Conservation (phyloP, 1,140 invertebrate species). For the Cotesia chilonis region DNA sequence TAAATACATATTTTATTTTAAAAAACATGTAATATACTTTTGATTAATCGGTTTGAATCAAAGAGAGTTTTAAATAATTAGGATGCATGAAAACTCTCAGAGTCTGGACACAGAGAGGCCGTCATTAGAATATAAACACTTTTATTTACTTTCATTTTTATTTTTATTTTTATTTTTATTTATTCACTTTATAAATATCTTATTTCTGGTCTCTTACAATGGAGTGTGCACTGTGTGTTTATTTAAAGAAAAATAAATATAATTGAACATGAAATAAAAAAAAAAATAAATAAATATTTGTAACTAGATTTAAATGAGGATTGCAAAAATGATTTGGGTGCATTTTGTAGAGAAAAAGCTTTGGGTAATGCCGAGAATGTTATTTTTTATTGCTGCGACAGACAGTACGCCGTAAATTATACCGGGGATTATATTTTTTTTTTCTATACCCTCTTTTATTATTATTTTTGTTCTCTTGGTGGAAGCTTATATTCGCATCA, state of each 20-base stretch:
- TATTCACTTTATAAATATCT: constrained; percentile 44
- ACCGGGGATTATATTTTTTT: constrained; percentile 16
- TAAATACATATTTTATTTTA: constrained; percentile 9
- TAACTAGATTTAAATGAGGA: constrained; percentile 1
- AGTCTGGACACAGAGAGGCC: constrained; percentile 63
- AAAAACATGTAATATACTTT: constrained; percentile 16
- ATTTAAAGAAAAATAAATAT: constrained; percentile 16
- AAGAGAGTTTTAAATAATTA: constrained; percentile 39
- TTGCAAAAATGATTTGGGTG: constrained; percentile 17
- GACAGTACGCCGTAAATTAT: constrained; percentile 8
- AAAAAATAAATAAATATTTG: constrained; percentile 38
- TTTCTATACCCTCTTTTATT: background rate
- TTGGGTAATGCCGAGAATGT: constrained; percentile 26
- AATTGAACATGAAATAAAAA: constrained; percentile 40
- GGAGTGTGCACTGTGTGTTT: constrained; percentile 37
- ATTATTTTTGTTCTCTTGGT: constrained; percentile 18
- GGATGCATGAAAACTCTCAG: constrained; percentile 55
- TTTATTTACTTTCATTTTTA: constrained; percentile 40
- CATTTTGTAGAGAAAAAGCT: constrained; percentile 30
- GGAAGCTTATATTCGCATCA: constrained; percentile 21
- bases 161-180: constrained; percentile 41
- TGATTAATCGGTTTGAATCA: background rate
- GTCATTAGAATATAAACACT: constrained; percentile 33
- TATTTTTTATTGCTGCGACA: constrained; percentile 20
- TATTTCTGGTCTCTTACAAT: constrained; percentile 41